A percentile compares a stretch with the other conserved stretches of the same genome.
Conservation (phyloP, 2,113 vertebrate genomes). For the Neodon shergylaensis region DNA sequence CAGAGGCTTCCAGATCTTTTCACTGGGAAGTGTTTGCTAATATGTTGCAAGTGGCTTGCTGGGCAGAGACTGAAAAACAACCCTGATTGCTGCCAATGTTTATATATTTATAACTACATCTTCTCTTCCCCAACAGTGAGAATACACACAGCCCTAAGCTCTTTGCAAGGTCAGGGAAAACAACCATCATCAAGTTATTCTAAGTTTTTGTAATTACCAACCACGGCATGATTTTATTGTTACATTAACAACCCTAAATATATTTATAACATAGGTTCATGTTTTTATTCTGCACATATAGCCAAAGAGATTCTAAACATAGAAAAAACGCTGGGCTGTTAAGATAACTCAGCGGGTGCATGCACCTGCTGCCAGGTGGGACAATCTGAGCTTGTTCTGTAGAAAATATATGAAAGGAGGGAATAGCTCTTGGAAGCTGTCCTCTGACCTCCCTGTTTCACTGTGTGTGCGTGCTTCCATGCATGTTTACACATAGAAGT, state of each 20-base stretch:
- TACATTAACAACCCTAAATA: background rate
- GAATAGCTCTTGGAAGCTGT: background rate
- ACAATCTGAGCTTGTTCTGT: no score
- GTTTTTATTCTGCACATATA: background rate
- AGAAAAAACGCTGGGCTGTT: background rate
- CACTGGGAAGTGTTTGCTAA: conserved; percentile 48
- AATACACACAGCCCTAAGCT: background rate
- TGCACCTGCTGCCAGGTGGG: background rate
- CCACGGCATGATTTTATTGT: background rate
- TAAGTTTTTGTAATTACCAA: background rate
- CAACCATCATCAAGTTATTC: background rate
- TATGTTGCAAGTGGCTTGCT: conserved; percentile 30
- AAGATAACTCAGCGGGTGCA: background rate
- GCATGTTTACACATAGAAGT: background rate
- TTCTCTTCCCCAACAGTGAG: background rate
- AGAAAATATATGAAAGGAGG: no score
- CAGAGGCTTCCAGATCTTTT: conserved; percentile 1
- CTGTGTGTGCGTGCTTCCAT: fast-evolving
- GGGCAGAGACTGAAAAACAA: conserved; percentile 52
- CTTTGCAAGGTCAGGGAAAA: conserved; percentile 40
- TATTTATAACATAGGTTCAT: background rate
- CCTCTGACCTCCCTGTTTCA: background rate
- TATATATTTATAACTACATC: conserved; percentile 47
- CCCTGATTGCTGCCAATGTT: conserved; percentile 64
- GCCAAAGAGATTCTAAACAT: background rate